Base-by-base conservation (phyloP, 2,113 vertebrate species). In the Calyptomena viridis region DNA sequence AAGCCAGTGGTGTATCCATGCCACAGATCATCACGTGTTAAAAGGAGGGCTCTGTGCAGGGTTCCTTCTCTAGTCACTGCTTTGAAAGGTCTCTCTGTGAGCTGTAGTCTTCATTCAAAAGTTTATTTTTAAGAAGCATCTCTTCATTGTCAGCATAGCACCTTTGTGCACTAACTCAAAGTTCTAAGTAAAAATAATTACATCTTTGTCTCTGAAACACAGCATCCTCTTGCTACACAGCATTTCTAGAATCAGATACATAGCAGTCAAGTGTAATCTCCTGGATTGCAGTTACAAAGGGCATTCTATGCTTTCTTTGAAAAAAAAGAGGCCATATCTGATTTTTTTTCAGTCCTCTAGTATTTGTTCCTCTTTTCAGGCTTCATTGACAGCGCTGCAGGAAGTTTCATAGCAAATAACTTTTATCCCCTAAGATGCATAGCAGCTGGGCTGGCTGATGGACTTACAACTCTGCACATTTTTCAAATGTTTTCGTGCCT, bases 401-500 rank as follows among this genome's bases (percentile, higher is more conserved):
- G 75, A 94, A 94, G 92, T 88, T 93, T 76, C 4, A 14, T 14
- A 93, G 60, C 73, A 88, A 92, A 90, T 88, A 59, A 60, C 44
- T 77, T 80, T 63, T 88, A 83, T 90, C 39, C 90, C 83, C 64
- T 62, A 90, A 72, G 93, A 93, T 84, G 75, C 5, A 3, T 3
- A 81, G 84, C 90, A 84, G 92, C 92, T 89, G 87, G 64, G 68
- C 63, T 94, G 82, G 75, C 87, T 42, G 75, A 86, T 0, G 4
- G 39, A 90, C 90, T 86, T 63, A 84, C 37, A 87, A 76, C 71
- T 86, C 80, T 53, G 58, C 92, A 84, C 85, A 86, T 95, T 92
- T 96, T 93, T 90, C 85, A 86, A 71, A 91, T 59, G 16, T 49
- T 96, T 95, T 68, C 60, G 86, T 84, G 71, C 91, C 82, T 75